Evolutionary conservation across 1,140 invertebrate genomes (phyloP), one percentile per base, ranked within the genome.

Genomic region (Dinoponera quadriceps): DNA sequence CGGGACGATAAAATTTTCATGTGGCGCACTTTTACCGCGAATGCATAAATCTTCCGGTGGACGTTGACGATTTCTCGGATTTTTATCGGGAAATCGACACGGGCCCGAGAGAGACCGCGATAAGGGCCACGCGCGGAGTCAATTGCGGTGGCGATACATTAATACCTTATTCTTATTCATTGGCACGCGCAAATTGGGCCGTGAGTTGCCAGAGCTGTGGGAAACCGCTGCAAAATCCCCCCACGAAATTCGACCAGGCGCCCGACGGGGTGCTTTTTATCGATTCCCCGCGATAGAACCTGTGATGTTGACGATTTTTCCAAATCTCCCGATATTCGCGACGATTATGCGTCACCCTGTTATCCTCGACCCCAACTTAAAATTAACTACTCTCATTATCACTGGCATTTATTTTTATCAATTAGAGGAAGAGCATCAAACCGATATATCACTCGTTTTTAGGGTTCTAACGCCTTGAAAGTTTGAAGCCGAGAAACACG

Each of bases 131-230:
- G 33, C 48, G 57, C 38, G 38, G 11, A 66, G 38, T 80, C 49
- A 25, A 71, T 74, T 62, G 51, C 13, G 22, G 22, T 27, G 54
- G 59, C 68, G n/a, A 48, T 44, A 44, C 38, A 65, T 69, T 88
- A 80, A 92, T 87, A 83, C 84, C 69, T 51, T 81, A 86, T 90
- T 89, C 85, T 65, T 88, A 92, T 92, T 92, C 91, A 74, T 84
- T 82, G 88, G 71, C 92, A 92, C 91, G 92, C 72, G 44, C 72
- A 83, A 85, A 82, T 87, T 83, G 66, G 73, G 80, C 49, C 60
- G 83, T 83, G 66, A 65, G 51, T 77, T 59, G 16, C 54, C 51
- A 62, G 55, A 55, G 14, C 77, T 90, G 91, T 92, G 91, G 91
- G 91, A 92, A 91, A 91, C 90, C 90, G 83, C 84, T 71, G 80